phyloP scores from a whole-genome alignment of 1,140 invertebrate species.

The Hyphantria cunea region DNA sequence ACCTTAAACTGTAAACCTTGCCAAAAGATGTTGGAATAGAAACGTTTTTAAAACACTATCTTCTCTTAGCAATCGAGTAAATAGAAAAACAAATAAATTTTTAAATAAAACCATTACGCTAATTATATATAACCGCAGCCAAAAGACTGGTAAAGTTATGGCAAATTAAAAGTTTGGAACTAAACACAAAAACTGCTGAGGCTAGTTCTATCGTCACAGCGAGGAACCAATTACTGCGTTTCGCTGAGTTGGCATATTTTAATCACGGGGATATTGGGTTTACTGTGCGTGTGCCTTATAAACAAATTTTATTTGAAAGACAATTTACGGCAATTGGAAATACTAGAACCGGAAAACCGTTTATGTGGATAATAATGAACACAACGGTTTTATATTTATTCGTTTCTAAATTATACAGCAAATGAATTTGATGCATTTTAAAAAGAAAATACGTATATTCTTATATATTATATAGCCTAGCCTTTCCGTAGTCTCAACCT shows the following conservation, averaged over 20 bases:
- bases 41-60: too few species aligned
- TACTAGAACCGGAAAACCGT: too few species aligned
- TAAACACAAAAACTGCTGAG: constrained; percentile 8
- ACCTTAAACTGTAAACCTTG: too few species aligned
- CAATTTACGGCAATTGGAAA: not conserved
- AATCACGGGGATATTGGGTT: not conserved
- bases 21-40: too few species aligned
- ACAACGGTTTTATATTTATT: too few species aligned
- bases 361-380: too few species aligned
- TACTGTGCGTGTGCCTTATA: not conserved
- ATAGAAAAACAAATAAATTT: not conserved
- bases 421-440: too few species aligned
- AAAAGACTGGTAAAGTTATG: not conserved
- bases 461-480: too few species aligned
- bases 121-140: not conserved
- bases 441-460: too few species aligned
- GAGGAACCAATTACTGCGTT: constrained; percentile 41
- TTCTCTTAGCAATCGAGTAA: too few species aligned
- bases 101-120: not conserved
- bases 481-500: too few species aligned
- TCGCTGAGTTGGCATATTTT: constrained; percentile 32
- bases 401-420: too few species aligned
- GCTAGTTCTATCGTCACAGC: constrained; percentile 28
- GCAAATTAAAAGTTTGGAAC: constrained; percentile 9
- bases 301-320: not conserved